Evolutionary conservation across 2,113 vertebrate species (phyloP), one percentile per base, ranked within the genome.

Genomic region (Ailurus styani): DNA sequence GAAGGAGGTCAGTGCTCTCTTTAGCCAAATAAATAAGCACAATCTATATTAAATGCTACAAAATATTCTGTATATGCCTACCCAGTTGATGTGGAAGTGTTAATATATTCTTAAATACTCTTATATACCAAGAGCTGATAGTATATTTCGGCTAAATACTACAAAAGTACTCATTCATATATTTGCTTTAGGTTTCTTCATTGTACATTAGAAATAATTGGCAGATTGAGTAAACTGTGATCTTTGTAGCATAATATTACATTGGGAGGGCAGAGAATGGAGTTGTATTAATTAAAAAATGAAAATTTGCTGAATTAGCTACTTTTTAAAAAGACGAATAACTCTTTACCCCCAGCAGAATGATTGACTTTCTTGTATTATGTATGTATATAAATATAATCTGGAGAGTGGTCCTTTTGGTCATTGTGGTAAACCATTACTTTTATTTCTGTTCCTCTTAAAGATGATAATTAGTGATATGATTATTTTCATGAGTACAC

Each of bases 171-270:
- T 89, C 45, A 73, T 79, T 87, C 11, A 84, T 40, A 40, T 79
- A 18, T 81, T 93, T 87, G 1, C 9, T 21, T 13, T 90, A 40
- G 3, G 3, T 64, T 95, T 94, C 47, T 73, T 40, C 21, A 85
- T 86, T 95, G 17, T 85, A 93, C 5, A 90, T 25, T 42, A 93
- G 13, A 96, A 90, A 82, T 91, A 82, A 88, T 55, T 97, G 31
- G 23, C 20, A 91, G 20, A 50, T 91, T 91, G 72, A 57, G 25
- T 40, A 50, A 88, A 54, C 6, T 91, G 2, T 93, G 21, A 7
- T 31, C 10, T 86, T 93, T 42, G 13, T 73, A 91, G 18, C 25
- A 72, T 70, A 73, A 45, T 83, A 60, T 73, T 70, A 70, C 45
- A 12, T 27, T 15, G 72, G 21, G 12, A 25, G 23, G 11, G 23